Conservation (phyloP, 2,888 invertebrate genomes). For the Amiota communis region DNA sequence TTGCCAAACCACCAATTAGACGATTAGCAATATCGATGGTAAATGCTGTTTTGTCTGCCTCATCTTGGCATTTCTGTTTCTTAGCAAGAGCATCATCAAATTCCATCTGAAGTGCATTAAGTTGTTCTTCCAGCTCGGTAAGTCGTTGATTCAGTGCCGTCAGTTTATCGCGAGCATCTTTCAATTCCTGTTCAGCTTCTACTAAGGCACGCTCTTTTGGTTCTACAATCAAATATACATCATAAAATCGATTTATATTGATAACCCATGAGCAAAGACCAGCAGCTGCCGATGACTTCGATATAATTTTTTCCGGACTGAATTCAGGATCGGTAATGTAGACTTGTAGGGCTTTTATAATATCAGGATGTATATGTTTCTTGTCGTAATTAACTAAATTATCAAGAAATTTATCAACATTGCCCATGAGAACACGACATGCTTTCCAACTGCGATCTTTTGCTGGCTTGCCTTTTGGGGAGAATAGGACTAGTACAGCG, state of each 20-base stretch:
- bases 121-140: slow-evolving; percentile 81
- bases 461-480: slow-evolving; percentile 86
- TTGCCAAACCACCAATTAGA: slow-evolving; percentile 91
- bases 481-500: slow-evolving; percentile 90
- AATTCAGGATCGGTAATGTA: slow-evolving; percentile 82
- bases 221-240: slow-evolving; percentile 92
- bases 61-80: slow-evolving; percentile 92
- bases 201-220: slow-evolving; percentile 90
- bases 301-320: slow-evolving; percentile 85
- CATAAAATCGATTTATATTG: slow-evolving; percentile 91
- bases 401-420: slow-evolving; percentile 89
- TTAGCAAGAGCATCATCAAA: slow-evolving; percentile 90
- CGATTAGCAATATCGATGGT: slow-evolving; percentile 94
- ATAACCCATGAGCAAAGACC: slow-evolving; percentile 96
- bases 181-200: slow-evolving; percentile 88
- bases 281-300: slow-evolving; percentile 93
- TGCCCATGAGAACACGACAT: slow-evolving; percentile 91
- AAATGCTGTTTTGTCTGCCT: slow-evolving; percentile 90
- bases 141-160: slow-evolving; percentile 83
- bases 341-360: slow-evolving; percentile 83
- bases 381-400: slow-evolving; percentile 91
- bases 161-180: slow-evolving; percentile 86
- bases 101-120: slow-evolving; percentile 83
- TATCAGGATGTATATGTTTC: slow-evolving; percentile 91
- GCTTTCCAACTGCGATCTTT: slow-evolving; percentile 95